These are phyloP conservation scores for Pachliopta kotzebuea DNA, from an alignment of 2,888 invertebrate genomes.

Conservation along the genomic window DNA sequence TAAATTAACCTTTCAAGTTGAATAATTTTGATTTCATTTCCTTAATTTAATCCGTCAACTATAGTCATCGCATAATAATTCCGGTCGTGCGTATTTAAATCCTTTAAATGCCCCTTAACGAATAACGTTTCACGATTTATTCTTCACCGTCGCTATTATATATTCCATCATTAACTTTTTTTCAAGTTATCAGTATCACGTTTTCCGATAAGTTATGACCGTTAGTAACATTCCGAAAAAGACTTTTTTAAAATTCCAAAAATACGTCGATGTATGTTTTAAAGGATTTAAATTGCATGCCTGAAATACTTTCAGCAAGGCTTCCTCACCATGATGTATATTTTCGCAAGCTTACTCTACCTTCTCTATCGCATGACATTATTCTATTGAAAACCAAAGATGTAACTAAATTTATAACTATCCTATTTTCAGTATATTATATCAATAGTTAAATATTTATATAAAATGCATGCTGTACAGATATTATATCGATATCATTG, in stretches of 20 bases:
- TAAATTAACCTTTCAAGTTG: not conserved
- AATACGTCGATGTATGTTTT: not conserved
- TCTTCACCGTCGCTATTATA: not conserved
- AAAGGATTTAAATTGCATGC: slow-evolving; percentile 7
- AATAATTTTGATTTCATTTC: not conserved
- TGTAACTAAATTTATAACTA: not conserved
- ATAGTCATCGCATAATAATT: slow-evolving; percentile 4
- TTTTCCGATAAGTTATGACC: not conserved
- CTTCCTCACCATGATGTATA: not conserved
- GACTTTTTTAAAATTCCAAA: not conserved
- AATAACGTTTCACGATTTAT: not conserved
- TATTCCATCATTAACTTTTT: not conserved
- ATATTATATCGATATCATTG: not conserved
- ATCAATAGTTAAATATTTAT: not conserved
- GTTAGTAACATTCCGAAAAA: not conserved
- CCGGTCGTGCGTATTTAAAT: slow-evolving; percentile 10
- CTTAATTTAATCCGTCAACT: too few relatives aligned
- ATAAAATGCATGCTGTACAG: not conserved
- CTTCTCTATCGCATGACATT: slow-evolving; percentile 10
- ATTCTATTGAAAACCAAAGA: slow-evolving; percentile 7
- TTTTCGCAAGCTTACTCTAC: not conserved
- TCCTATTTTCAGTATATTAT: not conserved
- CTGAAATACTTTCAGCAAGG: not conserved
- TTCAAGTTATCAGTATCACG: not conserved
- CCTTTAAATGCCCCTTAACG: slow-evolving; percentile 11